Evolutionary conservation across 2,888 invertebrate genomes (phyloP), one percentile per base, ranked within the genome.

Genomic region (Oscheius sp.): DNA sequence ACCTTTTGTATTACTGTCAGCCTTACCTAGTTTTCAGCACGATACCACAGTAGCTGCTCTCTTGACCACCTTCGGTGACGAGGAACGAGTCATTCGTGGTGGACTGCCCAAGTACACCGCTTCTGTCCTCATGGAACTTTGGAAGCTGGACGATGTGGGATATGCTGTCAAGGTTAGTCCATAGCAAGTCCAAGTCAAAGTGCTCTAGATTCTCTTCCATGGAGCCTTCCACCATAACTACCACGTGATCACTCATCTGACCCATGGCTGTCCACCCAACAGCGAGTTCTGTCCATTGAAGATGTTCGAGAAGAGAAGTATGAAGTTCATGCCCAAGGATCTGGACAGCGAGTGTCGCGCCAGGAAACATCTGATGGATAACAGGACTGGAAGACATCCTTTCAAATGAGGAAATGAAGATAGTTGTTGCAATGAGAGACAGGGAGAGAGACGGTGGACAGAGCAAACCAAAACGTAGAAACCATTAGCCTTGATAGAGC

Each of bases 61-160:
- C 47, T 73, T 87, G 55, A 82, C 86, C 0, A 87, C 87, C 2
- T 81, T 87, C 33, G 87, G 87, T n/a, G 85, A 87, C 57, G 87
- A 87, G 66, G 81, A 81, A 53, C 78, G 78, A 42, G 86, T 87
- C n/a, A 84, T 86, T 65, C 80, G 82, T 33, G 84, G 84, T 0
- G 86, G 85, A 13, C 77, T 87, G 72, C 87, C 87, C 7, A 84
- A 86, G 21, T 87, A 87, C 66, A 86, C 87, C 0, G 87, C 87
- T 1, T 84, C 84, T 0, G 79, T 87, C 4, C 82, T 84, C n/a
- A 72, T 86, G 3, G 87, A 87, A 62, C 70, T 87, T 10, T 87
- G 87, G 87, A 78, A 81, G 70, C 60, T 84, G 50, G 73, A 79
- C 13, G 79, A 76, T 48, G 70, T 66, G 10, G 86, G 86, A 13